Percentiles rank a stretch among this genome's conserved stretches.
phyloP scores from a whole-genome alignment of 92 coral and sea anemone species.

The Metridium senile region DNA sequence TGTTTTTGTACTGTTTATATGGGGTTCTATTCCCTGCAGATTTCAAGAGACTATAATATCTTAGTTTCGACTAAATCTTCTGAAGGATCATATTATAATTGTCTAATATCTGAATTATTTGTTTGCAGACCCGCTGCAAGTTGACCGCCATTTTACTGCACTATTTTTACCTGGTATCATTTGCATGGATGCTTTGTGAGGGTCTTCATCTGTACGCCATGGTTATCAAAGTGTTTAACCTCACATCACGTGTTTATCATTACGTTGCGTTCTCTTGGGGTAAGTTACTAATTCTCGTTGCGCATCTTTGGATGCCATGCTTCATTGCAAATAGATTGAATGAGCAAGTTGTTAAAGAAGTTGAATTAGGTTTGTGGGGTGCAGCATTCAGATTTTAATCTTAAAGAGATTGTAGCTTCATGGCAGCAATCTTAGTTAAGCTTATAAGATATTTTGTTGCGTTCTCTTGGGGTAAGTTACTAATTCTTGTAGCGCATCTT shows the following conservation, averaged over 20 bases:
- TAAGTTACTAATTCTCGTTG: slow-evolving; percentile 22
- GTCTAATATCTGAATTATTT: too few relatives aligned
- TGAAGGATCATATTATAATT: too few relatives aligned
- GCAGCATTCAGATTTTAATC: too few relatives aligned
- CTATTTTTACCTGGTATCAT: slow-evolving; percentile 88
- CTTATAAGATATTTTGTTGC: slow-evolving; percentile 24
- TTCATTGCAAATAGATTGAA: too few relatives aligned
- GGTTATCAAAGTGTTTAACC: slow-evolving; percentile 93
- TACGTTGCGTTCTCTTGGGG: slow-evolving; percentile 88
- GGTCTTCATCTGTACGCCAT: slow-evolving; percentile 87
- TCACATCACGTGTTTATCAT: slow-evolving; percentile 69
- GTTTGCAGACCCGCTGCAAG: slow-evolving; percentile 61
- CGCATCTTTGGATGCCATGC: neutral
- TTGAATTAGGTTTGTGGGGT: too few relatives aligned
- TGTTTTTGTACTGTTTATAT: too few relatives aligned
- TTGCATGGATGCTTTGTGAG: slow-evolving; percentile 93
- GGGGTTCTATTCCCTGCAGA: too few relatives aligned
- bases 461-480: slow-evolving; percentile 73
- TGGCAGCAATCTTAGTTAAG: slow-evolving; percentile 12
- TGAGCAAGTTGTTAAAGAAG: too few relatives aligned
- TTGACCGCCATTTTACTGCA: slow-evolving; percentile 82
- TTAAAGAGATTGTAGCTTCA: too few relatives aligned
- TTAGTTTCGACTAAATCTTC: too few relatives aligned
- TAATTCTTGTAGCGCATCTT: neutral
- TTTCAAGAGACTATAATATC: too few relatives aligned